Base-by-base conservation (phyloP, 2,113 vertebrate genomes). In the Centrocercus urophasianus region DNA sequence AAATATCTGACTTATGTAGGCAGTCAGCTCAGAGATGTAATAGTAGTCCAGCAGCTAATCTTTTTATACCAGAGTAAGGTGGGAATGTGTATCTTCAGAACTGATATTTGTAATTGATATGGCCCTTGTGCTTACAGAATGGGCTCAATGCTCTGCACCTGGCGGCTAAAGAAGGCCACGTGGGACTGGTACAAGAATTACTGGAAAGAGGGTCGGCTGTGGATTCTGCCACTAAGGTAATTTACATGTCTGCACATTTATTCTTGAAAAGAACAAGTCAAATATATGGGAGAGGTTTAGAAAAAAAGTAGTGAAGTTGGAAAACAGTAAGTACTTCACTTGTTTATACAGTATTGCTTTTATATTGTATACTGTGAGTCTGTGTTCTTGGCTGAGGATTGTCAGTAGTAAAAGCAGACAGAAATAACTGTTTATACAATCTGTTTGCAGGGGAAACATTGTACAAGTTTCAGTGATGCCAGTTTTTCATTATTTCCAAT, bases 81-180 rank as follows among this genome's bases (percentile, higher is more conserved):
- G 40, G 66, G 69, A 88, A 74, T 81, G 42, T 19, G 50, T 6
- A 4, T 82, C n/a, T 57, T 42, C 59, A 15, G 36, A 24, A 8
- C 43, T 57, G 43, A 10, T 36, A 2, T 42, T 76, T 84, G 93
- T 96, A 69, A 96, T 8, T 22, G 50, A 82, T 94, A 54, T 34
- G 91, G 91, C 78, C 32, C 87, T 89, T 97, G 88, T 96, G 78
- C 59, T 96, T 97, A 27, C 97, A 99, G 99, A 99, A 99, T 99
- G 99, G 99, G 95, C 99, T 99, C 93, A 99, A 99, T 36, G 99
- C 99, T 11, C 96, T 99, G 88, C 99, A 99, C 86, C 97, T 99
- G 97, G 99, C 99, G 20, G 99, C 99, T 92, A 99, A 99, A 94
- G 99, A 99, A 95, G 99, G 99, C 65, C 99, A 99, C 1, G 93